Base-by-base conservation (phyloP, 2,888 invertebrate genomes). In the Oscheius sp. region DNA sequence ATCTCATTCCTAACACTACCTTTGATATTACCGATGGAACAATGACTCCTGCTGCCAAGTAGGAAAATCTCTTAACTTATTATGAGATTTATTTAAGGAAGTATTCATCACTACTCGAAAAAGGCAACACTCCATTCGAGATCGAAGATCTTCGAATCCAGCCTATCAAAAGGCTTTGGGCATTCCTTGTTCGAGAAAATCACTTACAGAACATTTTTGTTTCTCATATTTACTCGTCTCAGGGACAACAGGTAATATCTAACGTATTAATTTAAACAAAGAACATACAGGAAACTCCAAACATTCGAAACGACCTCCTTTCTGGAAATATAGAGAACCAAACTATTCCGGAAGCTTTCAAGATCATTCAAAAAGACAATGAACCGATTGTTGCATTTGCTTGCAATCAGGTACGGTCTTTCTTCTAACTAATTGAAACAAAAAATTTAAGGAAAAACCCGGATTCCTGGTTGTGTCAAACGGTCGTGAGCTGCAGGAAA, bases 331-430 rank as follows among this genome's bases (percentile, higher is more conserved):
- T 80, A 1, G 74, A 74, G 37, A 60, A 72, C 33, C 72, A 72
- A 59, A 37, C 48, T 21, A 55, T 72, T 32, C 72, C 57, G 9
- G 95, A 95, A 88, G 95, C 95, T 10, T 95, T 96, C 76, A 93
- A 96, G 83, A 95, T 99, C 85, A 95, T 99, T 83, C 98, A 99
- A 90, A 97, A 98, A 91, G 99, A 99, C 89, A 96, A 96, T 91
- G 99, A 99, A 90, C 95, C 96, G 74, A 96, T 99, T 84, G 94
- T 96, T 71, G 95, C 98, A 48, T 99, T 99, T 92, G 96, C 97
- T 89, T 84, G 82, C 63, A 86, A 84, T 75, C 82, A 84, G 74
- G 84, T 82, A 51, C 33, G 0, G 13, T 47, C 9, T 35, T 51
- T 21, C 21, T 42, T 33, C 7, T 42, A 42, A 42, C 3, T 42